Evolutionary conservation across 2,113 vertebrate species (phyloP), one percentile per base, ranked within the genome.

Genomic region (Ophiodon elongatus): DNA sequence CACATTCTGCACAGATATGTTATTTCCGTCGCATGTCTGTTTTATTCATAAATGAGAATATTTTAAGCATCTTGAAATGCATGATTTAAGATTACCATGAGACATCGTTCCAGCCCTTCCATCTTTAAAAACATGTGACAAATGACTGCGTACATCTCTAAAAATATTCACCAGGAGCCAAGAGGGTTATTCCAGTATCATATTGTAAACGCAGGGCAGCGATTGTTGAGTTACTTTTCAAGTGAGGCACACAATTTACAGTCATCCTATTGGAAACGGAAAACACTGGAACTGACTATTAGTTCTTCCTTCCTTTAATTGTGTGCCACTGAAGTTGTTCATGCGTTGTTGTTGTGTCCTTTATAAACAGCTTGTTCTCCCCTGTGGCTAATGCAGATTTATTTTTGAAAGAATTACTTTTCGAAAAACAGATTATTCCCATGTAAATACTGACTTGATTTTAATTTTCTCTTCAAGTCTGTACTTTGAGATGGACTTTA

Each of bases 281-380:
- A 62, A 56, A 21, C n/a, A 7, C 29, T 73, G n/a, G 23, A 63
- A n/a, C 57, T 41, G n/a, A 54, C 56, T 63, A 14, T 67, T 37
- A 63, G 57, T 54, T 77, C 35, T 84, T 84, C 27, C 27, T 71
- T 75, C 80, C 80, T 79, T 25, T 59, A n/a, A 71, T 71, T 79
- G 75, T 65, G 2, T 43, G 10, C 54, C 57, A 43, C 9, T 64
- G 7, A 59, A 41, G 57, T 65, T 45, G 29, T 1, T 69, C 19
- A 62, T 23, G 4, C 45, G 27, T 62, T 14, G 37, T 60, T 19
- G 23, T 60, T 19, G 23, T 60, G 39, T 6, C 21, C 54, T 59
- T 62, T 39, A 29, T 29, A 79, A 78, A 79, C 65, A 59, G 47
- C 37, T 0, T 9, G n/a, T 31, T 31, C 31, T 47, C 72, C 31